These are phyloP conservation scores for Agelastica alni DNA, from an alignment of 2,888 invertebrate genomes.

Conservation along the genomic window DNA sequence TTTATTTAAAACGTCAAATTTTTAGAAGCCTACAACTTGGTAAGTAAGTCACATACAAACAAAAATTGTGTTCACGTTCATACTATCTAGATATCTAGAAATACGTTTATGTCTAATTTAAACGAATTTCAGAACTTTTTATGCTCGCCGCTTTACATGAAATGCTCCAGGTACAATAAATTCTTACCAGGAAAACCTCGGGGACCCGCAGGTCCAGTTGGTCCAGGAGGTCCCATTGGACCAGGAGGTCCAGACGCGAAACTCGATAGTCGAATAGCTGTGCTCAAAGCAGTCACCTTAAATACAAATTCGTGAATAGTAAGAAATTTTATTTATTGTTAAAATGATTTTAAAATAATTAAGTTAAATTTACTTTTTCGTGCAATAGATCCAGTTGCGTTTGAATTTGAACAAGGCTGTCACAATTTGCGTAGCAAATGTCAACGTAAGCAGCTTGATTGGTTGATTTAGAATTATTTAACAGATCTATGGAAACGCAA, in stretches of 20 bases:
- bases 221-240: conserved; percentile 58
- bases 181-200: conserved; percentile 57
- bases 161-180: not conserved
- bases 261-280: conserved; percentile 59
- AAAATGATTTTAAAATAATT: too few species aligned
- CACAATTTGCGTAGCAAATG: conserved; percentile 67
- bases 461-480: conserved; percentile 9
- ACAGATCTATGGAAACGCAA: conserved; percentile 55
- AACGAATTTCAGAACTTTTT: too few species aligned
- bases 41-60: too few species aligned
- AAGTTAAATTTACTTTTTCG: conserved; percentile 56
- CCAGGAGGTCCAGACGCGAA: conserved; percentile 61
- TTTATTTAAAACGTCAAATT: too few species aligned
- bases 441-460: conserved; percentile 44
- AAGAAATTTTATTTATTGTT: too few species aligned
- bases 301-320: too few species aligned
- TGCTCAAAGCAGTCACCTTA: conserved; percentile 61
- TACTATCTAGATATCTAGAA: too few species aligned
- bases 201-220: conserved; percentile 56
- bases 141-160: too few species aligned
- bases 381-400: conserved; percentile 61
- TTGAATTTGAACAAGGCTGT: conserved; percentile 64
- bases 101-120: too few species aligned
- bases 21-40: too few species aligned
- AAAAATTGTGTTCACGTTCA: too few species aligned